Base-by-base conservation (phyloP, 2,797 vertebrate species). In the Poecilia velifera region DNA sequence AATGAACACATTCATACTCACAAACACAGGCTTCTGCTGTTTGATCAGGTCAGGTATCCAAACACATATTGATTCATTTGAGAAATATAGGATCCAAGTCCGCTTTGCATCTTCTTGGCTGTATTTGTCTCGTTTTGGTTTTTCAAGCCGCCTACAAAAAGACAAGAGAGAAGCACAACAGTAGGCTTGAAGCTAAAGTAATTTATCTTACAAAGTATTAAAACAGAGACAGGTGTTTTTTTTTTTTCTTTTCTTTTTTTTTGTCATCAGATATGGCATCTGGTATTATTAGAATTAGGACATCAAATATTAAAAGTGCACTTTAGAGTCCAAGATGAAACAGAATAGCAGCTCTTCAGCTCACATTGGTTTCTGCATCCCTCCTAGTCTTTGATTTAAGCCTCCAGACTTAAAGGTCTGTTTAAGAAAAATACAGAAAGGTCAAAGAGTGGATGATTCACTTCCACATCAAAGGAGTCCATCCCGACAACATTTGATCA, bases 11-110 rank as follows among this genome's bases (percentile, higher is more conserved):
- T 72, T 72, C 43, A 51, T 89, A 94, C 94, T 94, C 78, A 94
- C 93, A 88, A 82, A 62, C 36, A 74, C n/a, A 82, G 70, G 82
- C 85, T 86, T 64, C 68, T 39, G 79, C 77, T 20, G 78, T 76
- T 84, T 28, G 31, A 72, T 89, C 82, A 86, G 84, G 82, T 93
- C 88, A 91, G 86, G 88, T 88, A 85, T 84, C 83, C 89, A 82
- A 88, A 85, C 82, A 80, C 88, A 90, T 91, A 77, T 34, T 88
- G 85, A 82, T 79, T 86, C 80, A 81, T 78, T 76, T 76, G 55
- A 62, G 31, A 18, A 76, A 76, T 16, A 76, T 34, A n/a, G 51
- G 31, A 16, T 64, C 55, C 43, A 45, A 36, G 14, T 46, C 9
- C 55, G 13, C 28, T 22, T 34, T 46, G 41, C 74, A 76, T 45